phyloP scores from a whole-genome alignment of 1,140 invertebrate species.

The Zaprionus nigranus region DNA sequence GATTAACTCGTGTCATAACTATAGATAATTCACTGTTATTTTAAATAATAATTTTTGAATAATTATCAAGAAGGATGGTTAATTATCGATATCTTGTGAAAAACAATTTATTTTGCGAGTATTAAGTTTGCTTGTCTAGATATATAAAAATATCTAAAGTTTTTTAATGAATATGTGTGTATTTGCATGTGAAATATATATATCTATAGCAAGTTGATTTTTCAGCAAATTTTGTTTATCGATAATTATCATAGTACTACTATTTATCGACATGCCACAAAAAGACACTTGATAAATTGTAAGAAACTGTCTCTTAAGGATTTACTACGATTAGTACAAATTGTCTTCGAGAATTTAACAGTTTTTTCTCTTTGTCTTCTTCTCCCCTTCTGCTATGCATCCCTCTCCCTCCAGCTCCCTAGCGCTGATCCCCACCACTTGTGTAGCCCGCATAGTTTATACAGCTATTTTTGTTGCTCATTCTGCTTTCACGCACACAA shows the following conservation, averaged over 20 bases:
- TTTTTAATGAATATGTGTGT: too few species aligned
- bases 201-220: too few species aligned
- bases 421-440: not conserved
- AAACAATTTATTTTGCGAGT: not conserved
- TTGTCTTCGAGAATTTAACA: not conserved
- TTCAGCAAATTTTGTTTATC: not conserved
- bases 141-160: too few species aligned
- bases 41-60: not conserved
- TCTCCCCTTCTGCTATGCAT: not conserved
- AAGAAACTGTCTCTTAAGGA: not conserved
- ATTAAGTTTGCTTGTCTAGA: not conserved
- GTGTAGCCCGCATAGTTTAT: constrained; percentile 36
- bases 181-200: too few species aligned
- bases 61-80: not conserved
- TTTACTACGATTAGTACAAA: constrained; percentile 1
- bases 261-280: not conserved
- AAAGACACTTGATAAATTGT: not conserved
- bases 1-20: not conserved
- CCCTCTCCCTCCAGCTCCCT: not conserved
- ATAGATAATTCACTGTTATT: not conserved
- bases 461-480: constrained; percentile 32
- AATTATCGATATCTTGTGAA: not conserved
- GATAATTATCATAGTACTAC: not conserved
- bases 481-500: constrained; percentile 24
- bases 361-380: not conserved